Base-by-base conservation (phyloP, 2,797 vertebrate genomes). In the Atherinosoma microstoma region DNA sequence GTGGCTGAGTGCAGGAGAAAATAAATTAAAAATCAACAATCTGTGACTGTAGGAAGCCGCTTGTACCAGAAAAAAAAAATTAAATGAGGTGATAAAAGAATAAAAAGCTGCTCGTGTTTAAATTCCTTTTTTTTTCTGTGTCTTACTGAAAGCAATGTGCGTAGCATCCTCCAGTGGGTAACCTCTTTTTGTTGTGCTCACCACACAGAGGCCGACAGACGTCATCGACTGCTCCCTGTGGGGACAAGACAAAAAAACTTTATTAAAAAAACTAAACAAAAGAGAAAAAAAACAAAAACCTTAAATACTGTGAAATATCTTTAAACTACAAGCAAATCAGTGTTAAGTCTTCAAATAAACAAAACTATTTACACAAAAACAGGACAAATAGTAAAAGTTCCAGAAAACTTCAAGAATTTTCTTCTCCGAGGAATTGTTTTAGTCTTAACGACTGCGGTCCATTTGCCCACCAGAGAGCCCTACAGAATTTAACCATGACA, bases 91-190 rank as follows among this genome's bases (percentile, higher is more conserved):
- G 40, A 42, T 42, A 18, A 42, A 42, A 42, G 40, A 42, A 42
- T 16, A 42, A 42, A 42, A 42, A 42, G 40, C 40, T 16, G 13
- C 15, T 42, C 15, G 5, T 42, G 35, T 10, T 10, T 16, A 5
- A 15, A 15, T 40, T 35, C 34, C 1, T 40, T 40, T 15, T 16
- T 16, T 27, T 27, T 27, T 27, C 24, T 70, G 42, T 2, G 53
- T 94, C 96, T 96, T 94, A 99, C 98, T 96, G 80, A 99, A 94
- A 8, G 97, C 96, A 61, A 99, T 99, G 93, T 99, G 98, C n/a
- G 97, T 96, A 6, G 97, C 97, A 18, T 99, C 98, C 77, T 97
- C 96, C 85, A 97, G 92, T 1, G 98, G 98, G 89, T 99, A 99
- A 36, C 96, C 96, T 92, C 98, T 94, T 89, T 98, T 99, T 77